Base-by-base conservation (phyloP, 2,797 vertebrate species). In the Tadarida brasiliensis region DNA sequence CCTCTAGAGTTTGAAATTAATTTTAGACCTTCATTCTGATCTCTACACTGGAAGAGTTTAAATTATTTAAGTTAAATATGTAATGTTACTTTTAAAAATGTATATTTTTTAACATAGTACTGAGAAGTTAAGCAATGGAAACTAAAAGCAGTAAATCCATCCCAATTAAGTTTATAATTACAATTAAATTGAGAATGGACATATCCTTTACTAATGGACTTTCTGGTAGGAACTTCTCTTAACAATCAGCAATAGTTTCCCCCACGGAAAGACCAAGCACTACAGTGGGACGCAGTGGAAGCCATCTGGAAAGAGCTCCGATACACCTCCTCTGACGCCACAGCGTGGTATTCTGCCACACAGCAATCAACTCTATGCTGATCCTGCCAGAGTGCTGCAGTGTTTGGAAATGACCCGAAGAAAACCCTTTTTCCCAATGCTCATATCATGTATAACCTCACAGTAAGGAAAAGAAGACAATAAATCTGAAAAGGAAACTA, bases 151-250 rank as follows among this genome's bases (percentile, higher is more conserved):
- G 56, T 44, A 78, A 92, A 68, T 77, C 16, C 5, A 15, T 59
- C 39, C 68, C 4, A 81, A 33, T 73, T 92, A 57, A 70, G 73
- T 86, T 90, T 63, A 81, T 71, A 57, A 65, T 89, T 87, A 94
- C 9, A 88, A 70, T 70, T 63, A 77, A 83, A 80, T 81, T 83
- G 47, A 59, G 51, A 80, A 39, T 5, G 20, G 56, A 59, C 16
- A 90, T 22, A 77, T 8, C 24, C 20, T 86, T 20, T 65, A 59
- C 26, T 68, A 90, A 90, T 1, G 11, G 26, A 67, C 47, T 84
- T 92, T 56, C 54, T 78, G 11, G 39, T 0, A 16, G 19, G 11
- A n/a, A 63, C 39, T 65, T 80, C 35, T 90, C 24, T 80, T 35
- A 44, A 61, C 44, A 94, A 85, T 9, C 12, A 93, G 59, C 56